Conservation (phyloP, 2,113 vertebrate genomes). For the Strix aluco region DNA sequence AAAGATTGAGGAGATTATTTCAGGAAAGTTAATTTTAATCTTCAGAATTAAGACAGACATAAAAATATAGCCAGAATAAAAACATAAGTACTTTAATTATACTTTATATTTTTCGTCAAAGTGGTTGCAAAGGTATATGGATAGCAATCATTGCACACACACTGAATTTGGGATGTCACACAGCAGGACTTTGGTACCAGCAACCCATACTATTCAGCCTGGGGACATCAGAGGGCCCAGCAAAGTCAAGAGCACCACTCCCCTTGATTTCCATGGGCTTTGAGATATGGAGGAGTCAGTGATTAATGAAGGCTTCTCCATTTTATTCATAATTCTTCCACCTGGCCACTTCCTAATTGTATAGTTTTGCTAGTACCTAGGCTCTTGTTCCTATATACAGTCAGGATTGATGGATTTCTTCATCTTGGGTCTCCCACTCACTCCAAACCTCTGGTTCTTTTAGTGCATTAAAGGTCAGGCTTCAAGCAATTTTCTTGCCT, state of each 20-base stretch:
- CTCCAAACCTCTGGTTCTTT: not conserved
- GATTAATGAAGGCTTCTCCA: not conserved
- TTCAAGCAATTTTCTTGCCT: constrained; percentile 13
- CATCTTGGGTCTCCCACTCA: not conserved
- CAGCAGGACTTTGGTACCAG: not conserved
- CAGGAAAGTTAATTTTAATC: not conserved
- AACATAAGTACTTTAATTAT: not conserved
- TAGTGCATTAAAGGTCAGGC: constrained; percentile 10
- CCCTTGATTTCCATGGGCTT: not conserved
- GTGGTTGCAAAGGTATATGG: not conserved
- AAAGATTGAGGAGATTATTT: constrained; percentile 13
- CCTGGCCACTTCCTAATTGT: not conserved
- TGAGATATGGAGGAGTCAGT: not conserved
- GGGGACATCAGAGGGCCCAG: not conserved
- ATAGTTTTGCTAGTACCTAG: not conserved
- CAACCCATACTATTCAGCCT: not conserved
- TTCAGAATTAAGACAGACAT: constrained; percentile 1
- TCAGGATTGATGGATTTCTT: constrained; percentile 8
- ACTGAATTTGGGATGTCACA: not conserved
- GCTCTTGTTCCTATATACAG: not conserved
- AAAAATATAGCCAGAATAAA: not conserved
- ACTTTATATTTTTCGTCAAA: not conserved
- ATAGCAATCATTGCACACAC: not conserved
- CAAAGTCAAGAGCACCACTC: not conserved
- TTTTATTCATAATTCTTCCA: not conserved